Base-by-base conservation (phyloP, 2,888 invertebrate genomes). In the Rhopalosiphum nymphaeae region DNA sequence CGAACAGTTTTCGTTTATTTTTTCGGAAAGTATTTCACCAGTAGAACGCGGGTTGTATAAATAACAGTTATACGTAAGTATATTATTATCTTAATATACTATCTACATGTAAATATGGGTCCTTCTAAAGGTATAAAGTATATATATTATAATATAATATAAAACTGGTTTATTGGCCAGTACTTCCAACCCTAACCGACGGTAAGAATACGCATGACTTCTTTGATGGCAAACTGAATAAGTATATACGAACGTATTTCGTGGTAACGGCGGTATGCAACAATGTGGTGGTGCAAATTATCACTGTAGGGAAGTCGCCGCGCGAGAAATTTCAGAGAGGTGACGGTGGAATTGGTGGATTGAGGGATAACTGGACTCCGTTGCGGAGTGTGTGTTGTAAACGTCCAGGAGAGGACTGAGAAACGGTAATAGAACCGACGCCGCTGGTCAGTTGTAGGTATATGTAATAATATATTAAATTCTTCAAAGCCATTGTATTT, bases 391-490 rank as follows among this genome's bases (percentile, higher is more conserved):
- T 78, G 7, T 78, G 36, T 78, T 9, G 36, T 78, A 78, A 21
- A 2, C 26, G 26, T 29, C 21, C 9, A 42, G 21, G 26, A 85
- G n/a, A 2, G 10, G 29, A 21, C 78, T 36, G 36, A 78, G 36
- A 42, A 91, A 11, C 49, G 42, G 53, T 7, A 29, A 3, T 21
- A 29, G 21, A 16, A 36, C 21, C 78, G 21, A 42, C 44, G 53
- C 16, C 57, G 10, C 42, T 26, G 56, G 92, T 92, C 67, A 53
- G 88, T 78, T 53, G 53, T 53, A 36, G 78, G 36, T 78, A 9
- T 78, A 21, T 78, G 9, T 36, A 36, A 78, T 78, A 78, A 78
- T 78, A 92, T 88, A 92, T 92, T 92, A 88, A 92, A 92, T 92
- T 92, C 88, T 88, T 92, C 49, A 42, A n/a, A 49, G 78, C 91